Percentiles rank a stretch among this genome's conserved stretches.
Evolutionary conservation across 2,113 vertebrate genomes (phyloP).

Genomic region (Myotis davidii): DNA sequence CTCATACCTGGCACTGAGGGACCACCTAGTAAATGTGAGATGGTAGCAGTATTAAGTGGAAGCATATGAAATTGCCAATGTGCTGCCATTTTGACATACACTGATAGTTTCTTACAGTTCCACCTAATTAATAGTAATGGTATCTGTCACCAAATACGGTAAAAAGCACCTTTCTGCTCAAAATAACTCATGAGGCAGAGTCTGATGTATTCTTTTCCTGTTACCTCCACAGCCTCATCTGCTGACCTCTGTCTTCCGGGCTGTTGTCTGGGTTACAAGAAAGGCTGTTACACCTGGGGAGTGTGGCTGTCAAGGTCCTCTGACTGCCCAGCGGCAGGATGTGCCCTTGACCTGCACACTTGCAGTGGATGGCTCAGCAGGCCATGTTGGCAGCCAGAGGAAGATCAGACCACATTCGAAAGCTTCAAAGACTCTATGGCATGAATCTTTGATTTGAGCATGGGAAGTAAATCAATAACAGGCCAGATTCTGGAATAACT

Average conservation of each 20-base stretch:
- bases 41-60: neutral
- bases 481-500: neutral
- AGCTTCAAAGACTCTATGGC: neutral
- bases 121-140: neutral
- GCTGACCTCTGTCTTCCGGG: neutral
- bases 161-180: neutral
- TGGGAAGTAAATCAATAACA: neutral
- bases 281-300: accelerated
- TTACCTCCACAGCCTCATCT: neutral
- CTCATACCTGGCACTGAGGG: neutral
- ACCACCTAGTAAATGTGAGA: neutral
- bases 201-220: neutral
- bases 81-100: neutral
- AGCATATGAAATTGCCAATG: neutral
- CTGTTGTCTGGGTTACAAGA: neutral
- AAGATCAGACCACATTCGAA: neutral
- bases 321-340: neutral
- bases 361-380: neutral
- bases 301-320: neutral
- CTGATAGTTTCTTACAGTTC: neutral
- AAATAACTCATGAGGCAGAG: neutral
- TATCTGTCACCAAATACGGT: neutral
- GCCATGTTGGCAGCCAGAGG: neutral
- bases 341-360: neutral
- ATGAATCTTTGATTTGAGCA: neutral